phyloP scores from a whole-genome alignment of 2,113 vertebrate species.

The Polyodon spathula region DNA sequence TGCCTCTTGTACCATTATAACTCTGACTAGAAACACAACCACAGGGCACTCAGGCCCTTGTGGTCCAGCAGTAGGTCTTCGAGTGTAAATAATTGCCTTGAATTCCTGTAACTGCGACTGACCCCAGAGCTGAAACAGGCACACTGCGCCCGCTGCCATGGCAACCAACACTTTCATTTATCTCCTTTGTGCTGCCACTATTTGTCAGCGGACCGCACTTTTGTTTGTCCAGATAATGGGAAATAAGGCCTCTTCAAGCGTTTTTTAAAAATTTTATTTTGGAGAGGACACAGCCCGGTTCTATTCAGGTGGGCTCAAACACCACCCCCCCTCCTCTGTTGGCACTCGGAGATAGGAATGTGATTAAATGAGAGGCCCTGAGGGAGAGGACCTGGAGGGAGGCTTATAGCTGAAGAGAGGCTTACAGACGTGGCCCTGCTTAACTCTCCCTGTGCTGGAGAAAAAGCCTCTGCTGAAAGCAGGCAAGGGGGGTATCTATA shows the following conservation, averaged over 20 bases:
- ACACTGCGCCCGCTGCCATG: slow-evolving; percentile 7
- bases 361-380: slow-evolving; percentile 12
- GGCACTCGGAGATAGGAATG: slow-evolving; percentile 10
- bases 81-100: slow-evolving; percentile 15
- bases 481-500: too few species aligned
- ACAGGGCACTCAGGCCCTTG: background rate
- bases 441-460: background rate
- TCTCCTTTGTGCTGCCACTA: slow-evolving; percentile 13
- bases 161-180: slow-evolving; percentile 14
- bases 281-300: slow-evolving; percentile 2
- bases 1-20: background rate
- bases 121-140: background rate
- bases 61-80: slow-evolving; percentile 1
- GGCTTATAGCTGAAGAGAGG: slow-evolving; percentile 4
- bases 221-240: slow-evolving; percentile 9
- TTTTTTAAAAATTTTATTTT: slow-evolving; percentile 9
- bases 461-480: too few species aligned
- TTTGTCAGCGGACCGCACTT: slow-evolving; percentile 11
- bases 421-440: slow-evolving; percentile 2
- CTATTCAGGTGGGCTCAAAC: slow-evolving; percentile 6
- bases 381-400: slow-evolving; percentile 10
- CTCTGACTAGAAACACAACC: slow-evolving; percentile 2
- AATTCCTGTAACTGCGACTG: slow-evolving; percentile 11
- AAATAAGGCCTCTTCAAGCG: slow-evolving; percentile 10
- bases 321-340: background rate